Evolutionary conservation across 2,113 vertebrate genomes (phyloP).

Genomic region (Erythrocercus mccallii): DNA sequence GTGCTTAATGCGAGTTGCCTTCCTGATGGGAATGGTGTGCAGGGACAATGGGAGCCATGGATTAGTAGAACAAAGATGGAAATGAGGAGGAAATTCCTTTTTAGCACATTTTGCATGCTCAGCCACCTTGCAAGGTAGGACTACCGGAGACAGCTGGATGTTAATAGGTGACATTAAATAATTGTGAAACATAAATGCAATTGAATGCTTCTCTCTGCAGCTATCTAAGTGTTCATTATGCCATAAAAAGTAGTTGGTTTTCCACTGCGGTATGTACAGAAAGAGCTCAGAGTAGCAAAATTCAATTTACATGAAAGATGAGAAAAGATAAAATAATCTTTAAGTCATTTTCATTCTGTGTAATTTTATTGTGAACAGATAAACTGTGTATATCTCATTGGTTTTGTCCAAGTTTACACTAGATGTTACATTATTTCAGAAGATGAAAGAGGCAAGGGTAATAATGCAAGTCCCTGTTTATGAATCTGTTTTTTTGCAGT

Average conservation of each 20-base stretch:
- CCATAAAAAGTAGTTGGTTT: slow-evolving; percentile 25
- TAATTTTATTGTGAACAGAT: slow-evolving; percentile 56
- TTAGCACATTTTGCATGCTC: slow-evolving; percentile 13
- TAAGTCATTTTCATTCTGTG: slow-evolving; percentile 50
- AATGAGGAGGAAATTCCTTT: slow-evolving; percentile 38
- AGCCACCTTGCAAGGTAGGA: background rate
- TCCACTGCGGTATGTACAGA: background rate
- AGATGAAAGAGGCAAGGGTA: slow-evolving; percentile 38
- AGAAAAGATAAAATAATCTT: slow-evolving; percentile 52
- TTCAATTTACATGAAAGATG: slow-evolving; percentile 40
- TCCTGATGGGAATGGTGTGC: background rate
- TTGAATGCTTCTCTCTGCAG: slow-evolving; percentile 16
- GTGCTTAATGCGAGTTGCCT: background rate
- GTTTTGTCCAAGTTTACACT: slow-evolving; percentile 42
- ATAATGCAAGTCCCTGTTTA: slow-evolving; percentile 5
- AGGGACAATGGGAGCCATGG: background rate
- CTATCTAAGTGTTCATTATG: slow-evolving; percentile 19
- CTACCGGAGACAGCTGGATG: background rate
- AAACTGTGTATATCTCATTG: slow-evolving; percentile 3
- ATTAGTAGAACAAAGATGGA: background rate
- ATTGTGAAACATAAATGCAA: slow-evolving; percentile 35
- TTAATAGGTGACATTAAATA: slow-evolving; percentile 57
- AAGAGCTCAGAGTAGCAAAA: slow-evolving; percentile 20
- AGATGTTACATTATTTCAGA: slow-evolving; percentile 44
- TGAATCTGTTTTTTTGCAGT: slow-evolving; percentile 34